These are phyloP conservation scores for Trididemnum clinides DNA, from an alignment of 23 tunicate genomes.

Conservation along the genomic window DNA sequence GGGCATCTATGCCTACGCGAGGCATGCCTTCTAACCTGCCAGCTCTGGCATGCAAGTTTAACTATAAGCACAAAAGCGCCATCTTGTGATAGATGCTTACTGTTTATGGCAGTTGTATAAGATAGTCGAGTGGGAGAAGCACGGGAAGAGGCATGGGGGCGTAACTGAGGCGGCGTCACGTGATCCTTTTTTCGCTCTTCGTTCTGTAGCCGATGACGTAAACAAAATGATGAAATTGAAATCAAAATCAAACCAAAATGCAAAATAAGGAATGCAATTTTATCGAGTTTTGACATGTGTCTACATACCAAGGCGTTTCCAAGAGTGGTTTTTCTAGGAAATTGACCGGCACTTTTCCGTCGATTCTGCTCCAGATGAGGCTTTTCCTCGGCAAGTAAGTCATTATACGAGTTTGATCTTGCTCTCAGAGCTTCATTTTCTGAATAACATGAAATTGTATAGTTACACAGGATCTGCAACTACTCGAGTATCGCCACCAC, in stretches of 20 bases:
- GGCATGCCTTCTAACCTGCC: too few relatives aligned
- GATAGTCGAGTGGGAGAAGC: constrained; percentile 55
- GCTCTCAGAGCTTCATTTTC: neutral
- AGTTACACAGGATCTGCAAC: too few relatives aligned
- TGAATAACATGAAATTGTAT: too few relatives aligned
- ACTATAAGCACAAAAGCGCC: too few relatives aligned
- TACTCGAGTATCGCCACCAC: too few relatives aligned
- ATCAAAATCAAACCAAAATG: neutral
- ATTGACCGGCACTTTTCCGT: constrained; percentile 26
- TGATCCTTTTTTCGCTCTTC: neutral
- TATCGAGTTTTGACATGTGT: neutral
- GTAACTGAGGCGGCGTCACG: neutral
- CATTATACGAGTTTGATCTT: constrained; percentile 5
- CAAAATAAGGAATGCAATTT: neutral
- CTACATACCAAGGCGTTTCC: neutral
- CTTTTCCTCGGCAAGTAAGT: neutral
- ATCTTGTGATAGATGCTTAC: constrained; percentile 32
- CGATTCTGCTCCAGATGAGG: neutral
- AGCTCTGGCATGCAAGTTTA: too few relatives aligned
- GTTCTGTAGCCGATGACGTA: constrained; percentile 10
- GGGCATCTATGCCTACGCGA: too few relatives aligned
- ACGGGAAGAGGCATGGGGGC: neutral
- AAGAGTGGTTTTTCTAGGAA: neutral
- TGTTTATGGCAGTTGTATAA: constrained; percentile 58
- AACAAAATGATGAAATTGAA: neutral